phyloP scores from a whole-genome alignment of 2,113 vertebrate species.

The Oceanodroma tethys region DNA sequence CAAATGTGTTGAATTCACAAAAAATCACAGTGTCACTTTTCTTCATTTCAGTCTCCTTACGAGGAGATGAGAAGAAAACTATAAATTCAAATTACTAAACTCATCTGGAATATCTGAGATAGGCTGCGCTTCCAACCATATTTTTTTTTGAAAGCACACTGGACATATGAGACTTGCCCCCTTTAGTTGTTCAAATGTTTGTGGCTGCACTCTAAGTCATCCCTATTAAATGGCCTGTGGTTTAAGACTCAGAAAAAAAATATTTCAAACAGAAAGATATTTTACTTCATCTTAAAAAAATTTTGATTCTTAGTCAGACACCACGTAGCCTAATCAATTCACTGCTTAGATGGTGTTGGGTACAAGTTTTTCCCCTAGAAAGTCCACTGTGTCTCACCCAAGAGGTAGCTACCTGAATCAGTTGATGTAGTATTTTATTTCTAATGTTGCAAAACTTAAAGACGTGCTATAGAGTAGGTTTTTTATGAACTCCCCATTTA shows the following conservation, averaged over 20 bases:
- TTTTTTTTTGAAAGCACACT: background rate
- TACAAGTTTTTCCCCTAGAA: background rate
- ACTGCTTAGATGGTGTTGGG: background rate
- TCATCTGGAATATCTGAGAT: background rate
- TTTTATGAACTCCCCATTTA: background rate
- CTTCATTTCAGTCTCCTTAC: background rate
- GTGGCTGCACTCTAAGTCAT: background rate
- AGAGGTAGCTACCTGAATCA: background rate
- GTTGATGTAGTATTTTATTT: background rate
- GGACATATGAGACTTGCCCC: background rate
- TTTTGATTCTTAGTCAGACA: background rate
- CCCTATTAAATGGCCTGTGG: background rate
- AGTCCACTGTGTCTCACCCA: background rate
- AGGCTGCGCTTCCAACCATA: background rate
- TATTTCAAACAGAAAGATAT: background rate
- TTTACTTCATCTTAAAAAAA: background rate
- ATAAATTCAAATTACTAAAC: background rate
- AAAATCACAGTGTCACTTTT: background rate
- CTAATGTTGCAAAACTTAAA: background rate
- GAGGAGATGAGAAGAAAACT: background rate
- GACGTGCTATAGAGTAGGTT: background rate
- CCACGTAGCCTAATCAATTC: background rate
- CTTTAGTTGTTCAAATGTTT: background rate
- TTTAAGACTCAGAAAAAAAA: background rate
- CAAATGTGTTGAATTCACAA: background rate